phyloP scores from a whole-genome alignment of 2,797 vertebrate genomes.

The Muscicapa striata region DNA sequence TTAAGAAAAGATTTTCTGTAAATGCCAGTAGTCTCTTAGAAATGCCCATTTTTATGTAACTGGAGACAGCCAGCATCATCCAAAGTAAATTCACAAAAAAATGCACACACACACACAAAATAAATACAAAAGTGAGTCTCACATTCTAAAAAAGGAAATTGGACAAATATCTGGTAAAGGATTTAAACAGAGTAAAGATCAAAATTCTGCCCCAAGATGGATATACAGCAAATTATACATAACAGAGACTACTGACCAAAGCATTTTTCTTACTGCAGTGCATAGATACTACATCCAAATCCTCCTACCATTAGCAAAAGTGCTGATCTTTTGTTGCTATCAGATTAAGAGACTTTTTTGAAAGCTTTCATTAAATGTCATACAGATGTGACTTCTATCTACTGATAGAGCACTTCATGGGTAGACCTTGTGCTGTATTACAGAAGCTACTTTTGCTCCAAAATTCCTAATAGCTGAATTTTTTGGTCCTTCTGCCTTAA shows the following conservation, averaged over 20 bases:
- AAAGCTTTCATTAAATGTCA: not conserved
- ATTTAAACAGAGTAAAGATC: not conserved
- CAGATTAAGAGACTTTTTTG: conserved; percentile 3
- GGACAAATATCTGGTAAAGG: not conserved
- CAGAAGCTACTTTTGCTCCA: not conserved
- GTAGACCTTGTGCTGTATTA: not conserved
- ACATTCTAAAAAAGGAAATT: not conserved
- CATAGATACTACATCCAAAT: not conserved
- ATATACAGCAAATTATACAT: not conserved
- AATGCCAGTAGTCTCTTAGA: not conserved
- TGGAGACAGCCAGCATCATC: not conserved
- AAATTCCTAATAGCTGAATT: not conserved
- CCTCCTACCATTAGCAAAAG: not conserved
- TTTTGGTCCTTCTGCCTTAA: not conserved
- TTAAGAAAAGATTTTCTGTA: not conserved
- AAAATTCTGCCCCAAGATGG: not conserved
- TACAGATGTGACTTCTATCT: not conserved
- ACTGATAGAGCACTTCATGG: not conserved
- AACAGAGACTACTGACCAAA: not conserved
- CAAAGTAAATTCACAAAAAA: not conserved
- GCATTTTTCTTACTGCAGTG: not conserved
- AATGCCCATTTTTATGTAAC: not conserved
- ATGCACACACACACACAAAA: not conserved
- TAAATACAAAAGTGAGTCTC: not conserved
- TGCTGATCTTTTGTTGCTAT: not conserved